A percentile compares a stretch with the other conserved stretches of the same genome.
phyloP scores from a whole-genome alignment of 1,140 invertebrate species.

The Drosophila sechellia region DNA sequence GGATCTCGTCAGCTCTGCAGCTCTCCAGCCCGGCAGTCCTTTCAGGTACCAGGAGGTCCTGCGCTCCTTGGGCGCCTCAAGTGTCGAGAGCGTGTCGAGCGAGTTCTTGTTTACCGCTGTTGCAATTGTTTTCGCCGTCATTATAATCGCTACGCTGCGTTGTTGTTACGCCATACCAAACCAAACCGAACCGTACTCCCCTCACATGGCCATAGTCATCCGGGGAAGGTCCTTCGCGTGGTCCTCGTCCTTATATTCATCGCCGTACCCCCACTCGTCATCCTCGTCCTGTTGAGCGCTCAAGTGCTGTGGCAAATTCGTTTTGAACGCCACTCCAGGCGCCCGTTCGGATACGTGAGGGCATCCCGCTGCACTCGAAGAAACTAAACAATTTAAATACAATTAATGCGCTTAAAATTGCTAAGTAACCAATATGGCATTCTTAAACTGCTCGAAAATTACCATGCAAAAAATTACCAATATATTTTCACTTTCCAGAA shows the following conservation, averaged over 20 bases:
- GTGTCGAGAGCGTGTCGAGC: slow-evolving; percentile 76
- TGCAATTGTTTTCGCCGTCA: slow-evolving; percentile 79
- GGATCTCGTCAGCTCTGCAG: slow-evolving; percentile 6
- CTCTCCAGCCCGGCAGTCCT: slow-evolving; percentile 7
- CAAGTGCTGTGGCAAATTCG: slow-evolving; percentile 83
- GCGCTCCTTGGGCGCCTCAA: slow-evolving; percentile 43
- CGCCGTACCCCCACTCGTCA: slow-evolving; percentile 29
- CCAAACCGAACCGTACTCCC: neutral
- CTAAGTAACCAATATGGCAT: too few species aligned
- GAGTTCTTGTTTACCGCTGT: slow-evolving; percentile 78
- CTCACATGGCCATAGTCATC: slow-evolving; percentile 17
- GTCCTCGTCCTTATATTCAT: slow-evolving; percentile 36
- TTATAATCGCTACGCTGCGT: slow-evolving; percentile 70
- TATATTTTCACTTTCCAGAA: too few species aligned
- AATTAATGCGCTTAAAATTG: neutral
- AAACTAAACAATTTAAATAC: slow-evolving; percentile 1
- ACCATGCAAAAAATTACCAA: too few species aligned
- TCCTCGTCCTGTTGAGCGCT: slow-evolving; percentile 71
- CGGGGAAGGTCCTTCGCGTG: slow-evolving; percentile 12
- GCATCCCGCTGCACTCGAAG: slow-evolving; percentile 21
- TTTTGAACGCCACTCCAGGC: slow-evolving; percentile 75
- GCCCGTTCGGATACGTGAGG: slow-evolving; percentile 51
- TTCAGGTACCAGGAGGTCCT: slow-evolving; percentile 22
- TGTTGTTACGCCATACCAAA: slow-evolving; percentile 3
- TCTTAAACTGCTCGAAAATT: too few species aligned